Conservation (phyloP, 2,888 invertebrate species). For the Clistopyga incitator region DNA sequence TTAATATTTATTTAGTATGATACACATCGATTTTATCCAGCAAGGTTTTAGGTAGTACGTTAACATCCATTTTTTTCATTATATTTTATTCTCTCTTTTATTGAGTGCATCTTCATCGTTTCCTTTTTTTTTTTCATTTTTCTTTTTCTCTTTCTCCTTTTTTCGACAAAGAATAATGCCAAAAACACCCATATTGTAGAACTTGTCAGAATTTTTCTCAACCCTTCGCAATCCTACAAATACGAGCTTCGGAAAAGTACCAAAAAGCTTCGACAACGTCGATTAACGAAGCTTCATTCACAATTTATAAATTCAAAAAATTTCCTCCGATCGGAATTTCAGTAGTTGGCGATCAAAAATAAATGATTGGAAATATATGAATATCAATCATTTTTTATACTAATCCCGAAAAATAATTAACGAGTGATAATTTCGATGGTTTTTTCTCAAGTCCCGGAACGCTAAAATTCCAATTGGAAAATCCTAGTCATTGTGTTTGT, state of each 20-base stretch:
- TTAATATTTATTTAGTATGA: slow-evolving; percentile 77
- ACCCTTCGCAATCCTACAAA: background rate
- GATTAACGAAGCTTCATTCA: background rate
- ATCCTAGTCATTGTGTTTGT: too few species aligned
- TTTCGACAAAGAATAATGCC: slow-evolving; percentile 18
- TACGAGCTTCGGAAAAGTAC: background rate
- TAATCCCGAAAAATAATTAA: too few species aligned
- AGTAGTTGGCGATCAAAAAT: background rate
- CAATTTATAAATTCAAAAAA: too few species aligned
- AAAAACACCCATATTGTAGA: slow-evolving; percentile 57
- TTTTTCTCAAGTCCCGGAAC: background rate
- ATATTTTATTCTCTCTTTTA: slow-evolving; percentile 30
- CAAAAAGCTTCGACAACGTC: slow-evolving; percentile 12
- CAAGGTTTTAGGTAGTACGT: slow-evolving; percentile 70
- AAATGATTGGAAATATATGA: background rate
- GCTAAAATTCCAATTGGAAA: too few species aligned
- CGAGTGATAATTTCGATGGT: too few species aligned
- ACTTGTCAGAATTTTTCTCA: slow-evolving; percentile 20
- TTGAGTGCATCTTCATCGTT: slow-evolving; percentile 24
- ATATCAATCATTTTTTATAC: too few species aligned
- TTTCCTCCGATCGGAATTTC: background rate
- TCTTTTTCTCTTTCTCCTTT: slow-evolving; percentile 5
- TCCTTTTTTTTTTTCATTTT: background rate
- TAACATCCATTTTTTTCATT: slow-evolving; percentile 54
- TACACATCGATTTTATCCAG: slow-evolving; percentile 80